Conservation (phyloP, 2,113 vertebrate genomes). For the Enhydra lutris region DNA sequence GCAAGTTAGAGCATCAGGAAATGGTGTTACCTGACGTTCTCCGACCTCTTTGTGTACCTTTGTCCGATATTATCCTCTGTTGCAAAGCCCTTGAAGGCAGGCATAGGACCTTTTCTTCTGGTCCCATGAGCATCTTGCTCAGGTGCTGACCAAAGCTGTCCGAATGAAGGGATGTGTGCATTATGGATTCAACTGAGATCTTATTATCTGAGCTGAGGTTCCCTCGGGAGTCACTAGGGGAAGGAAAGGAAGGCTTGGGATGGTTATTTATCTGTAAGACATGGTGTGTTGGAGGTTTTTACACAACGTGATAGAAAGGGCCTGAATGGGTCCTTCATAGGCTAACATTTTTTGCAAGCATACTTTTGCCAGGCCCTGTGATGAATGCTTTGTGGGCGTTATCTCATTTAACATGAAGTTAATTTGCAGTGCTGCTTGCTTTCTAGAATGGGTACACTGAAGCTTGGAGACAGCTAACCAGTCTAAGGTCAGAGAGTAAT, state of each 20-base stretch:
- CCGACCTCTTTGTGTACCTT: not conserved
- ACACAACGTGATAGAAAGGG: not conserved
- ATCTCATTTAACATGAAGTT: not conserved
- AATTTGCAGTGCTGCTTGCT: not conserved
- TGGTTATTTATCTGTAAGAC: not conserved
- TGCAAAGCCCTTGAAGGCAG: not conserved
- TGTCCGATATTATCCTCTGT: not conserved
- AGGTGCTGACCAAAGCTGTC: not conserved
- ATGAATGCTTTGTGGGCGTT: not conserved
- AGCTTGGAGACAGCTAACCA: not conserved
- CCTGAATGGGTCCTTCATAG: not conserved
- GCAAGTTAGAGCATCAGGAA: not conserved
- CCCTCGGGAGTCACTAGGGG: not conserved
- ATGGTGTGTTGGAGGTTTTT: not conserved
- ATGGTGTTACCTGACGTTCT: not conserved
- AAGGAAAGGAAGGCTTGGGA: not conserved
- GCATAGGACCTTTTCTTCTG: not conserved
- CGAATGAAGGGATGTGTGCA: not conserved
- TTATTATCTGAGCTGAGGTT: not conserved
- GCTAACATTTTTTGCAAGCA: not conserved
- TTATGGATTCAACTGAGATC: not conserved
- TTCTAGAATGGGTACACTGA: not conserved
- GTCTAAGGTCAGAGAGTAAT: not conserved
- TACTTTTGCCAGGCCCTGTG: not conserved
- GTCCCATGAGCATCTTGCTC: not conserved